Evolutionary conservation across 2,797 vertebrate genomes (phyloP), one percentile per base, ranked within the genome.

Genomic region (Threskiornis aethiopicus): DNA sequence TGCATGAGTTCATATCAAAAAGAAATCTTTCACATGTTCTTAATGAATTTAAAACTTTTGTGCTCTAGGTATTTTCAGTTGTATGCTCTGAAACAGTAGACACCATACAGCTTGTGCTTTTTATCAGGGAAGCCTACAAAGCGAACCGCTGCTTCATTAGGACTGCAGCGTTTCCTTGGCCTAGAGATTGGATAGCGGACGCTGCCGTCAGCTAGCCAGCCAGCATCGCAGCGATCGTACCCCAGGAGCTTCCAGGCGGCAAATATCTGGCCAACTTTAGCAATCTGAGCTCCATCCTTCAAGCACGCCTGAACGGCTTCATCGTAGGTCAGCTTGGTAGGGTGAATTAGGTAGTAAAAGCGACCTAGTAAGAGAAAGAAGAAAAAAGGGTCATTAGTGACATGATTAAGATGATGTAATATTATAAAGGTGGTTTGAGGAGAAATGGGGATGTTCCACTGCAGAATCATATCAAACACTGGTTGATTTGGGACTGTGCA

Each of bases 151-250:
- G 99, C 98, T 96, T 99, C 99, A 0, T 95, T 98, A 28, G 99
- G 99, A 91, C 99, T 99, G 98, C 99, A 99, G 98, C 99, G 99
- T 96, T 98, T 98, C 84, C 99, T 98, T 3, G 99, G 99, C 90
- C 98, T 98, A 46, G 99, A 98, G 98, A 99, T 99, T 1, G 99
- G 99, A 97, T 99, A 99, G 89, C 99, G 99, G 76, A 99, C 99
- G 1, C 99, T 99, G 96, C 99, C 99, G 0, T 99, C 99, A 3
- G 99, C 99, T 97, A 99, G 79, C 99, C 99, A 99, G 94, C 99
- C 99, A 0, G 99, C 98, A 15, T 99, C 99, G 1, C 99, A 99
- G 29, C 99, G 99, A 93, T 99, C 99, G 1, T 99, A 99, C 33
- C 98, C 98, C 37, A 98, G 98, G 11, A 99, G 98, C 95, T 99